These are phyloP conservation scores for Phyllopteryx taeniolatus DNA, from an alignment of 2,113 vertebrate species.

Conservation along the genomic window DNA sequence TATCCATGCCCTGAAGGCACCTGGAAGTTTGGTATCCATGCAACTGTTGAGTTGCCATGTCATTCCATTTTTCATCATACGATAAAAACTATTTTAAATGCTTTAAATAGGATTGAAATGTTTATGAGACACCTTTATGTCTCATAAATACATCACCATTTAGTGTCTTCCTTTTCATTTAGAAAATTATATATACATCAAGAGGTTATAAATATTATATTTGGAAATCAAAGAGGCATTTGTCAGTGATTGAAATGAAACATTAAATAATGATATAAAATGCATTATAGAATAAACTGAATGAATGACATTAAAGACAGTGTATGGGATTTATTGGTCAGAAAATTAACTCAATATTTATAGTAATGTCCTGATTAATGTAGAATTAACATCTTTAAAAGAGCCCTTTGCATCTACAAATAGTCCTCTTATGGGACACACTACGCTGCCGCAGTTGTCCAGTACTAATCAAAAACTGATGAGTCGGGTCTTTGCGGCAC, in stretches of 20 bases:
- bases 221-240: slow-evolving; percentile 65
- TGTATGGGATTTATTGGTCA: neutral
- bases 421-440: neutral
- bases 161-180: slow-evolving; percentile 65
- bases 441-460: neutral
- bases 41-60: slow-evolving; percentile 47
- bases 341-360: neutral
- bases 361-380: neutral
- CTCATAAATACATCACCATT: slow-evolving; percentile 68
- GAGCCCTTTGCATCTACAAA: neutral
- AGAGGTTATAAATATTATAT: slow-evolving; percentile 67
- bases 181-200: slow-evolving; percentile 64
- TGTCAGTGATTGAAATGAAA: slow-evolving; percentile 47
- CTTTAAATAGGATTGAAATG: slow-evolving; percentile 65
- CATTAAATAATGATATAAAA: slow-evolving; percentile 47
- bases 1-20: slow-evolving; percentile 59
- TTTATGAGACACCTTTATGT: slow-evolving; percentile 56
- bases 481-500: neutral
- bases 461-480: neutral
- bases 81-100: slow-evolving; percentile 68
- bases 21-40: slow-evolving; percentile 59
- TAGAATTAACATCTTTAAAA: neutral
- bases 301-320: slow-evolving; percentile 19
- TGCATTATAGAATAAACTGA: slow-evolving; percentile 41
- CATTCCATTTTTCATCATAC: slow-evolving; percentile 58